Evolutionary conservation across 2,797 vertebrate species (phyloP).

Genomic region (Gymnoscopelus braueri): DNA sequence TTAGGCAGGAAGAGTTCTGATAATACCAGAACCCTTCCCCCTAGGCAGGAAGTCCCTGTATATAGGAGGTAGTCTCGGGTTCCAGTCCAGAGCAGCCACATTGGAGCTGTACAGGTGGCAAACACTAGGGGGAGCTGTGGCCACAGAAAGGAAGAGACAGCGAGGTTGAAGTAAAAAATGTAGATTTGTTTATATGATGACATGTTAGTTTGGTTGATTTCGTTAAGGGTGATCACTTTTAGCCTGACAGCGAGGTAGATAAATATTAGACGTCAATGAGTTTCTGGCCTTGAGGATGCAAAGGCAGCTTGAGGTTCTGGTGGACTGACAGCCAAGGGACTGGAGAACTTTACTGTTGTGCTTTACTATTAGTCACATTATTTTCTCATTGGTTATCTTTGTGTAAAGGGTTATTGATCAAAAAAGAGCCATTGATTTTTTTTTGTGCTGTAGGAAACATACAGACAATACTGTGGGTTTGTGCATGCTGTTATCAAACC

Average conservation of each 20-base stretch:
- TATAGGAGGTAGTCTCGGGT: constrained; percentile 52
- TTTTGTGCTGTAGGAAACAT: constrained; percentile 11
- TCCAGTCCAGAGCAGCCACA: constrained; percentile 44
- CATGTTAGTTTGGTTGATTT: constrained; percentile 47
- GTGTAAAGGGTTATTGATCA: constrained; percentile 38
- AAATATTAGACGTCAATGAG: constrained; percentile 47
- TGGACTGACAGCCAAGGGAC: constrained; percentile 83
- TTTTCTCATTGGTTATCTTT: constrained; percentile 50
- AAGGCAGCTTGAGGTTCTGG: constrained; percentile 85
- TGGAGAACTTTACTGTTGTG: constrained; percentile 73
- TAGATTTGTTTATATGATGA: constrained; percentile 45
- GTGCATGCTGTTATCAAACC: constrained; percentile 54
- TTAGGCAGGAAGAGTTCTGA: constrained; percentile 79
- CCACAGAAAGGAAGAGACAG: constrained; percentile 44
- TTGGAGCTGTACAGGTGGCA: constrained; percentile 49
- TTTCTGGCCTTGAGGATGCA: constrained; percentile 68
- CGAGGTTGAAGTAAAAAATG: constrained; percentile 22
- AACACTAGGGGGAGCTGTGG: constrained; percentile 76
- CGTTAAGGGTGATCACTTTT: constrained; percentile 48
- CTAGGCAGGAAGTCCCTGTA: constrained; percentile 67
- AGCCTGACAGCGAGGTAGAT: constrained; percentile 60
- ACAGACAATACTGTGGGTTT: constrained; percentile 36
- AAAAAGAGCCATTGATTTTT: constrained; percentile 37
- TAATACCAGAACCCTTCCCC: constrained; percentile 57
- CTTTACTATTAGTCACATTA: constrained; percentile 63